These are phyloP conservation scores for Troglohyphantes excavatus DNA, from an alignment of 2,888 invertebrate species.

Conservation along the genomic window DNA sequence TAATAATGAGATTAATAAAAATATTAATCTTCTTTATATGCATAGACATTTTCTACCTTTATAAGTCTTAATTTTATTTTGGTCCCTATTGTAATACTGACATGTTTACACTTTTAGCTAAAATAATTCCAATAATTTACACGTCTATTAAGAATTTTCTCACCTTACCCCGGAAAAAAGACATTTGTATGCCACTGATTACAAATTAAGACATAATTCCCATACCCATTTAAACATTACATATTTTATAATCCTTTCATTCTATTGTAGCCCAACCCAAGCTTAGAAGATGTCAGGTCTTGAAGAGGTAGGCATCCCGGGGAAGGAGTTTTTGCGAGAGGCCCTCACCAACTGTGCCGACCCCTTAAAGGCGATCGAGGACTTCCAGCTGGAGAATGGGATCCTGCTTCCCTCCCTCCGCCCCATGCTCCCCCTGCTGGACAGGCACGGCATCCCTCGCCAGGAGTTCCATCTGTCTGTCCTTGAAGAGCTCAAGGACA, in stretches of 20 bases:
- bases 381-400: conserved; percentile 90
- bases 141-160: too few relatives aligned
- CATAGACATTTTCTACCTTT: too few relatives aligned
- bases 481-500: conserved; percentile 89
- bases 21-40: too few relatives aligned
- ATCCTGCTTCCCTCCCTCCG: conserved; percentile 94
- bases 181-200: too few relatives aligned
- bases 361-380: conserved; percentile 98
- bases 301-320: conserved; percentile 93
- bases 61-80: too few relatives aligned
- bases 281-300: conserved; percentile 85
- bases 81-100: too few relatives aligned
- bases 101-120: too few relatives aligned
- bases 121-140: too few relatives aligned
- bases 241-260: neutral
- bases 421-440: conserved; percentile 96
- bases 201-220: too few relatives aligned
- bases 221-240: neutral
- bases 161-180: too few relatives aligned
- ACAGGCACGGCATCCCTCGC: conserved; percentile 93
- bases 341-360: conserved; percentile 97
- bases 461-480: conserved; percentile 97
- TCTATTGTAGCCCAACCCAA: neutral
- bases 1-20: too few relatives aligned
- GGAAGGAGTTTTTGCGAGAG: conserved; percentile 92